Evolutionary conservation across 2,888 invertebrate genomes (phyloP).

Genomic region (Trichogramma evanescens): DNA sequence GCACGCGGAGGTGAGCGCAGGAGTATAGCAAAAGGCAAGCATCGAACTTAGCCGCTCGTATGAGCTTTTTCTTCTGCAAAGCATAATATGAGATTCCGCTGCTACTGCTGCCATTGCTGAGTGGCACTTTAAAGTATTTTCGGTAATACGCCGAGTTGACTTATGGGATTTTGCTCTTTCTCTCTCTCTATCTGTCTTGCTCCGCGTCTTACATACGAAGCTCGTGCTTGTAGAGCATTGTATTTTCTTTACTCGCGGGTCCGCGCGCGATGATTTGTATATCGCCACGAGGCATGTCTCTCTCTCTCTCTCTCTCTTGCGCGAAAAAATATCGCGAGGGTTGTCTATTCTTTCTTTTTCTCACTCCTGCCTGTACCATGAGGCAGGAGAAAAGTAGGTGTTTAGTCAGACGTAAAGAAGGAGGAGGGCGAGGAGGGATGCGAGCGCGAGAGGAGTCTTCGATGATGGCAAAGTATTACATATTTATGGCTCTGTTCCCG

Average conservation of each 20-base stretch:
- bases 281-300: too few species aligned
- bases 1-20: too few species aligned
- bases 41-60: too few species aligned
- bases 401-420: constrained; percentile 21
- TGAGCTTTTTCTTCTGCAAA: too few species aligned
- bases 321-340: too few species aligned
- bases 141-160: constrained; percentile 44
- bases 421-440: constrained; percentile 15
- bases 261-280: too few species aligned
- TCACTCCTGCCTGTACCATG: too few species aligned
- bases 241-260: constrained; percentile 35
- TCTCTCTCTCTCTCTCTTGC: too few species aligned
- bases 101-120: constrained; percentile 21
- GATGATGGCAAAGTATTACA: constrained; percentile 42
- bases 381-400: constrained; percentile 20
- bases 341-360: too few species aligned
- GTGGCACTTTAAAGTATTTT: constrained; percentile 47
- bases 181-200: constrained; percentile 6
- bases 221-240: constrained; percentile 32
- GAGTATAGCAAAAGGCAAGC: too few species aligned
- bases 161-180: constrained; percentile 37
- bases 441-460: constrained; percentile 20
- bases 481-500: constrained; percentile 40
- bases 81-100: too few species aligned
- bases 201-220: constrained; percentile 1